A percentile compares a stretch with the other conserved stretches of the same genome.
phyloP scores from a whole-genome alignment of 2,888 invertebrate species.

The Mesoligia furuncula region DNA sequence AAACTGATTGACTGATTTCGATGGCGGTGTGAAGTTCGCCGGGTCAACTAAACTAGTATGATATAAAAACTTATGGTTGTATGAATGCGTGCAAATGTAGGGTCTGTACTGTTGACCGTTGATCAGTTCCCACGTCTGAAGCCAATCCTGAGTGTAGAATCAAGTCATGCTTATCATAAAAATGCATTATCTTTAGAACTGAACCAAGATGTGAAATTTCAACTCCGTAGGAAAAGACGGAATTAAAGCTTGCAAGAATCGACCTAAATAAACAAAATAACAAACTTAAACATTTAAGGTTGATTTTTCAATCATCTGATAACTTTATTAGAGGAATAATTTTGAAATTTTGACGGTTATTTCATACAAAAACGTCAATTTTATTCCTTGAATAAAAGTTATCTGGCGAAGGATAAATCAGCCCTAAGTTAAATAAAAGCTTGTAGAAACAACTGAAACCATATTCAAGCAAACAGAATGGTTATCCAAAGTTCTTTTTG shows the following conservation, averaged over 20 bases:
- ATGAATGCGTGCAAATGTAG: neutral
- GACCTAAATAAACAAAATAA: neutral
- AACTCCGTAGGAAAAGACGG: neutral
- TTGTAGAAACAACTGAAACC: neutral
- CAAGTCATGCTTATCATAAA: neutral
- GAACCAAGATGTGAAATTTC: neutral
- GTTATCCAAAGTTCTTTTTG: neutral
- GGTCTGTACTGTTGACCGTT: neutral
- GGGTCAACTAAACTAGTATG: no score
- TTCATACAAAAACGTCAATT: no score
- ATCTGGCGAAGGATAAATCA: no score
- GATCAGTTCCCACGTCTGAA: neutral
- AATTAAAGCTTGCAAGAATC: neutral
- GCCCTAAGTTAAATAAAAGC: neutral
- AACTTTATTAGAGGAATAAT: no score
- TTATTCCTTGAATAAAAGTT: no score
- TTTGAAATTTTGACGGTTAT: no score
- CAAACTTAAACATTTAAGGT: neutral
- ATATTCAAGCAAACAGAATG: neutral
- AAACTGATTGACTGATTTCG: no score
- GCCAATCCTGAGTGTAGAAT: neutral
- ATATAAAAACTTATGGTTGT: neutral
- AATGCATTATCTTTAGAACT: neutral
- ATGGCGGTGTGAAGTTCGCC: no score
- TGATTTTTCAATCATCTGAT: no score